A percentile compares a stretch with the other conserved stretches of the same genome.
Evolutionary conservation across 1,140 invertebrate genomes (phyloP).

Genomic region (Scylla paramamosain): DNA sequence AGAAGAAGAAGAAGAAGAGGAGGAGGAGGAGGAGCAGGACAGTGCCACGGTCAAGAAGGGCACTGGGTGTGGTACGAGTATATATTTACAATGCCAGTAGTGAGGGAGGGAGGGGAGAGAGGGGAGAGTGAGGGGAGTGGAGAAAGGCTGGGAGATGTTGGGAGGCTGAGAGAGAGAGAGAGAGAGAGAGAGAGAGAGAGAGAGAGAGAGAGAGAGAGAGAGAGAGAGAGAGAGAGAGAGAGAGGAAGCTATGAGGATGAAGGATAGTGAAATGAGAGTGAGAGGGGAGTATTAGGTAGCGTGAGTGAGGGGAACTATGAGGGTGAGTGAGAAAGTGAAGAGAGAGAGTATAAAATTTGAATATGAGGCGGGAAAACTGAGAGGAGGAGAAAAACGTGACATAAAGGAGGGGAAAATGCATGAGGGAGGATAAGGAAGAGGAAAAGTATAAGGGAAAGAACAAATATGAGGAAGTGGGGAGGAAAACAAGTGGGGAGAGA

Average conservation of each 20-base stretch:
- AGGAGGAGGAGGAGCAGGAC: not conserved
- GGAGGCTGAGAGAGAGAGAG: not conserved
- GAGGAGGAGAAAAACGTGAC: not conserved
- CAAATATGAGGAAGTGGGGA: not conserved
- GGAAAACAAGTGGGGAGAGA: not conserved
- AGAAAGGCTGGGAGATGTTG: not conserved
- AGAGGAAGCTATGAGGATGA: no score
- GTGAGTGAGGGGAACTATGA: not conserved
- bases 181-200: not conserved
- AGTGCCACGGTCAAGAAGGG: not conserved
- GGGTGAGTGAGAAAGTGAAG: not conserved
- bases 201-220: slow-evolving; percentile 46
- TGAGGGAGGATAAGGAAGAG: not conserved
- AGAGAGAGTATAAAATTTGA: slow-evolving; percentile 13
- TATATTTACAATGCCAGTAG: slow-evolving; percentile 33
- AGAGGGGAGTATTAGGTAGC: not conserved
- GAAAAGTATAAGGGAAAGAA: no score
- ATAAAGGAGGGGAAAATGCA: not conserved
- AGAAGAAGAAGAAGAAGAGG: not conserved
- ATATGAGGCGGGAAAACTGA: not conserved
- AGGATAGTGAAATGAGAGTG: no score
- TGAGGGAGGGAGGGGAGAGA: not conserved
- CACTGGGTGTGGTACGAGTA: not conserved
- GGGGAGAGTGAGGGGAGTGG: not conserved
- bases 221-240: slow-evolving; percentile 42